Evolutionary conservation across 2,888 invertebrate species (phyloP), one percentile per base, ranked within the genome.

Genomic region (Perdita meconis): DNA sequence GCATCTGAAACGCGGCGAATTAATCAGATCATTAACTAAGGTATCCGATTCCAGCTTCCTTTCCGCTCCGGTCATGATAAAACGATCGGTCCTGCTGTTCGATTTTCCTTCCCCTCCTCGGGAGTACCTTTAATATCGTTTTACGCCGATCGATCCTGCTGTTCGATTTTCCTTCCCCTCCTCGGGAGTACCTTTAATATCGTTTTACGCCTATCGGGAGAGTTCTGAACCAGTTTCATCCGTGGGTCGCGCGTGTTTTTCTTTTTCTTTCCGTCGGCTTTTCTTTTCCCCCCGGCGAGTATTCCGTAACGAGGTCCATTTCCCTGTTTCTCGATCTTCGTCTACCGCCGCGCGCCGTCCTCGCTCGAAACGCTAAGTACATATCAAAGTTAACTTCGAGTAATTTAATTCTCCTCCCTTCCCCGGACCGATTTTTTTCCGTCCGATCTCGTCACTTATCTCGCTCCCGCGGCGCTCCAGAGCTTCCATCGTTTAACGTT

Each of bases 21-120:
- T 72, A 65, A 69, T 73, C 69, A 63, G 50, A 56, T 73, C 69
- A 40, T 78, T 73, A 80, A 65, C 42, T 22, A 5, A n/a, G 34
- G 34, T 56, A 5, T 42, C 56, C 50, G 26, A 53, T 22, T 8
- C 36, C 10, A 10, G 24, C 36, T 36, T 12, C 16, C 34, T 51
- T 30, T 60, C 44, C 10, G 51, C 38, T 13, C 42, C 19, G n/a
- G 12, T 44, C 10, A 22, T 24, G 51, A 76, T 76, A 68, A 77
- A 77, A 47, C n/a, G 24, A 53, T 38, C 16, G 6, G 2, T 47
- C 13, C 34, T 38, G 26, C 34, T 50, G 30, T 63, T 64, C 51
- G 60, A 60, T 79, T 64, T 79, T 53, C 30, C 60, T 38, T 24
- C 2, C 30, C n/a, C n/a, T n/a, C n/a, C 64, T 44, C 55, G 38